Conservation (phyloP, 2,888 invertebrate species). For the Leucophenga montana region DNA sequence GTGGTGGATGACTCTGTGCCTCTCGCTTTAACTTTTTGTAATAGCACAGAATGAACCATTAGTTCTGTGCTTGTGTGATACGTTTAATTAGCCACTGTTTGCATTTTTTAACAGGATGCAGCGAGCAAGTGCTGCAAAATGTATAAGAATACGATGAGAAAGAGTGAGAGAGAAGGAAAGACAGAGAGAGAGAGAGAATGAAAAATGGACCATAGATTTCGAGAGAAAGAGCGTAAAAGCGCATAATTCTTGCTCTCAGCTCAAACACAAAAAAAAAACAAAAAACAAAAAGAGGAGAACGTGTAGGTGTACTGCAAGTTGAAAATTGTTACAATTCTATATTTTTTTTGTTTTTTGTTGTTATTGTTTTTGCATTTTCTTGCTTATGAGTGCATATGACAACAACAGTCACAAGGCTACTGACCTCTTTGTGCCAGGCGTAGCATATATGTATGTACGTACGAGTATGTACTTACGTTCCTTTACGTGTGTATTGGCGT, state of each 20-base stretch:
- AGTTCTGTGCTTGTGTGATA: background rate
- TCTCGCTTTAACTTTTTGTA: background rate
- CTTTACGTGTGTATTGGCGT: too few species aligned
- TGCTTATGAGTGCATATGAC: background rate
- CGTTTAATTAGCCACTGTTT: conserved; percentile 71
- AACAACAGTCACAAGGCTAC: conserved; percentile 59
- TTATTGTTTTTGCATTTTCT: background rate
- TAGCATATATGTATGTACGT: conserved; percentile 5
- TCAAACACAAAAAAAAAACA: background rate
- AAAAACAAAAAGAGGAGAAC: background rate
- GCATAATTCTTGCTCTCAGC: background rate
- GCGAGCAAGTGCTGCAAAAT: conserved; percentile 34
- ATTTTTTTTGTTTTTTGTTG: conserved; percentile 10
- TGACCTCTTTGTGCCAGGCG: conserved; percentile 49
- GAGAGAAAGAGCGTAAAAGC: background rate
- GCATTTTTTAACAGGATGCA: conserved; percentile 51
- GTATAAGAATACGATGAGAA: background rate
- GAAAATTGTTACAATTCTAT: conserved; percentile 11
- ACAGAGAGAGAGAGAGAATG: background rate
- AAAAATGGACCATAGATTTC: background rate
- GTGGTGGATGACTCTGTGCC: background rate
- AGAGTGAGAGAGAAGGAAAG: background rate
- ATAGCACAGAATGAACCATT: background rate
- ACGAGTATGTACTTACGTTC: too few species aligned
- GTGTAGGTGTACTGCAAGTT: conserved; percentile 2